These are phyloP conservation scores for Umimayanthus chanpuru DNA, from an alignment of 92 coral and sea anemone genomes.

Conservation along the genomic window DNA sequence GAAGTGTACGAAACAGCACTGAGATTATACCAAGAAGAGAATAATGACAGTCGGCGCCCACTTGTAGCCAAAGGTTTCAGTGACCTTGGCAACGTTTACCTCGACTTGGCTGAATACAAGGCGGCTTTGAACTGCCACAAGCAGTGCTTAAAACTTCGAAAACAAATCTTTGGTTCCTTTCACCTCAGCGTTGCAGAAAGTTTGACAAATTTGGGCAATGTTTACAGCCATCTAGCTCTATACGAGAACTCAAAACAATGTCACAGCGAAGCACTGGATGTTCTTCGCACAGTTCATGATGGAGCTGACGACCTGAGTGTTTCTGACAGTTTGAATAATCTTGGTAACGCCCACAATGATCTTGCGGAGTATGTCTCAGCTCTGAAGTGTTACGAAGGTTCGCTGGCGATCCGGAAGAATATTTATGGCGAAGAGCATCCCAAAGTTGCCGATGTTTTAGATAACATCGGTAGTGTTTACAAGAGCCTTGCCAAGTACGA, in stretches of 20 bases:
- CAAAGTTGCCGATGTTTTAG: constrained; percentile 37
- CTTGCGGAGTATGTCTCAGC: constrained; percentile 18
- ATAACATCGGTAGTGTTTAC: constrained; percentile 42
- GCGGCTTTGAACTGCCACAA: constrained; percentile 30
- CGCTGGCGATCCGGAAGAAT: constrained; percentile 22
- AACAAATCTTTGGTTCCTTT: constrained; percentile 8
- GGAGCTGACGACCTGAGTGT: background rate
- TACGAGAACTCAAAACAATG: constrained; percentile 29
- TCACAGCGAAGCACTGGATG: constrained; percentile 30
- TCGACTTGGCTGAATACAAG: constrained; percentile 22
- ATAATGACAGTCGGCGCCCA: background rate
- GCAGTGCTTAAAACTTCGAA: constrained; percentile 6
- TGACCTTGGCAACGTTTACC: constrained; percentile 29
- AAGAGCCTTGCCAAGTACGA: constrained; percentile 40
- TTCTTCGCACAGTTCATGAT: constrained; percentile 12
- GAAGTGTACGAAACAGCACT: background rate
- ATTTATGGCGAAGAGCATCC: constrained; percentile 18
- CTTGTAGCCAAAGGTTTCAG: constrained; percentile 2
- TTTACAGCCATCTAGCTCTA: constrained; percentile 9
- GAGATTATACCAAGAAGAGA: background rate
- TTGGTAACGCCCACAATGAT: constrained; percentile 37
- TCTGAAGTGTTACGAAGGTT: constrained; percentile 15
- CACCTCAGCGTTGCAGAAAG: constrained; percentile 49
- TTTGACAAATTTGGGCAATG: constrained; percentile 44
- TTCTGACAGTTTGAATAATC: constrained; percentile 32